Percentiles rank a stretch among this genome's conserved stretches.
These are phyloP conservation scores for Osmerus eperlanus DNA, from an alignment of 2,113 vertebrate genomes.

Conservation along the genomic window DNA sequence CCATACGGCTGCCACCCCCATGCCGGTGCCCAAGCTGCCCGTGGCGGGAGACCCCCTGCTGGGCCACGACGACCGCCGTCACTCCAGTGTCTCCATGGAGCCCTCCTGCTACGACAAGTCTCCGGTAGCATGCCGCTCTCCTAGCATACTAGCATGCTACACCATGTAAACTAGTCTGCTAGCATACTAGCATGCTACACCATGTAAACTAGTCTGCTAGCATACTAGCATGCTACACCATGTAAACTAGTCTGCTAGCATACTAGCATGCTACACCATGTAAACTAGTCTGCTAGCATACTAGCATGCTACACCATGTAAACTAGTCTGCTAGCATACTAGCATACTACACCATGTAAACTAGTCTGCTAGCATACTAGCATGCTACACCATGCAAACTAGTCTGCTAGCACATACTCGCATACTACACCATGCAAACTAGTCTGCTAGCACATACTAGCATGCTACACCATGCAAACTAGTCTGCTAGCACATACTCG, in stretches of 20 bases:
- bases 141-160: not conserved
- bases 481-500: too few relatives aligned
- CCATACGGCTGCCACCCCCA: slow-evolving; percentile 93
- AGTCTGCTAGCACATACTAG: too few relatives aligned
- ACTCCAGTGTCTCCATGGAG: slow-evolving; percentile 81
- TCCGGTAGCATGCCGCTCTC: slow-evolving; percentile 65
- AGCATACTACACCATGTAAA: too few relatives aligned
- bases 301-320: not conserved
- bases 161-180: not conserved
- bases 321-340: too few relatives aligned
- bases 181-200: not conserved
- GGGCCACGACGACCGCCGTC: slow-evolving; percentile 74
- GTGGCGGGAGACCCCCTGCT: slow-evolving; percentile 66
- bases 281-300: not conserved
- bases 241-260: too few relatives aligned
- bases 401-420: too few relatives aligned
- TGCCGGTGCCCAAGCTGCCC: slow-evolving; percentile 90
- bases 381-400: not conserved
- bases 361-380: not conserved
- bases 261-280: too few relatives aligned
- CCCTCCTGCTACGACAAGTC: slow-evolving; percentile 82
- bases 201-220: not conserved
- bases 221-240: not conserved
- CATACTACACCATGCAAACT: too few relatives aligned
- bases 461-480: too few relatives aligned